Percentiles rank a stretch among this genome's conserved stretches.
Conservation (phyloP, 2,888 invertebrate species). For the Ypsolopha sequella region DNA sequence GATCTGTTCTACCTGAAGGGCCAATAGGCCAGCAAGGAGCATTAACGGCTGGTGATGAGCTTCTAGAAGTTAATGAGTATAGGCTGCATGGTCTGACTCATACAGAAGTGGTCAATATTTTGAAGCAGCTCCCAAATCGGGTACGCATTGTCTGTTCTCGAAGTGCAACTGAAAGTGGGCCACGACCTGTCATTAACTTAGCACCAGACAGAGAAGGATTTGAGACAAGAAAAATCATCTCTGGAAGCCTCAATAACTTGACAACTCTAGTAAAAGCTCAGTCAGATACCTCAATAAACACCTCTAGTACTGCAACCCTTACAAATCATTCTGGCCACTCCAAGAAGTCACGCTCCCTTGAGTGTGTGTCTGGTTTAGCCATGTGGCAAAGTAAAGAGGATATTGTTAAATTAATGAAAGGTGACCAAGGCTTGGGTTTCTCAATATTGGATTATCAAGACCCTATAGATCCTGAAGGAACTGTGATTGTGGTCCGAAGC, state of each 20-base stretch:
- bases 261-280: slow-evolving; percentile 91
- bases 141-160: slow-evolving; percentile 94
- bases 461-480: slow-evolving; percentile 93
- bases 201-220: slow-evolving; percentile 85
- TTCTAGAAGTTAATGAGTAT: slow-evolving; percentile 95
- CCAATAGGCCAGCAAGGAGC: slow-evolving; percentile 94
- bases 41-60: slow-evolving; percentile 95
- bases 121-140: slow-evolving; percentile 91
- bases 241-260: slow-evolving; percentile 88
- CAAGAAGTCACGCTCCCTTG: slow-evolving; percentile 91
- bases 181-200: slow-evolving; percentile 80
- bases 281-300: slow-evolving; percentile 93
- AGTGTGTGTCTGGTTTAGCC: slow-evolving; percentile 94
- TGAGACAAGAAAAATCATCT: slow-evolving; percentile 84
- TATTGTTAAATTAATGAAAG: slow-evolving; percentile 91
- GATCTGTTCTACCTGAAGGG: slow-evolving; percentile 95
- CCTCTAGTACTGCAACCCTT: slow-evolving; percentile 86
- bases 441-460: slow-evolving; percentile 98
- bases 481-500: slow-evolving; percentile 97
- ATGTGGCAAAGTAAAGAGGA: slow-evolving; percentile 98
- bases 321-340: slow-evolving; percentile 75
- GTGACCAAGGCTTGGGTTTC: slow-evolving; percentile 97
- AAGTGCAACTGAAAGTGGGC: slow-evolving; percentile 75
- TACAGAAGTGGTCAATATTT: slow-evolving; percentile 95
- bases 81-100: slow-evolving; percentile 93